Base-by-base conservation (phyloP, 2,888 invertebrate species). In the Coleophora deauratella region DNA sequence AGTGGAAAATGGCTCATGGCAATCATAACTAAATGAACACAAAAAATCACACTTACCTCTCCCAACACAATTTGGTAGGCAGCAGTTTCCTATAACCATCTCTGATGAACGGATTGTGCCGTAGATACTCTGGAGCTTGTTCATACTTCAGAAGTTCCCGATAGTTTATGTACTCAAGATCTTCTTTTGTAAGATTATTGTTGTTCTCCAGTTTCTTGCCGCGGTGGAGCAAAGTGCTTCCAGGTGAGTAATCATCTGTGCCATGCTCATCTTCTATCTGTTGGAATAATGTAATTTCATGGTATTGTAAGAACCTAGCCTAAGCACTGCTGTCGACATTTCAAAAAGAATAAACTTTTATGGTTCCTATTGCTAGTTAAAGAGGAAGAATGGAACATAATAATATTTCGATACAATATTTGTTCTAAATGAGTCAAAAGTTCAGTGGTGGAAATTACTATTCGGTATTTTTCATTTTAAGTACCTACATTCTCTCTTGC, bases 31-130 rank as follows among this genome's bases (percentile, higher is more conserved):
- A 21, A 21, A 21, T 21, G 21, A 21, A 21, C 21, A 4, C 3
- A 21, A 4, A 28, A 31, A 43, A 47, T 38, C 21, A 50, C 35
- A 38, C 55, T 62, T 70, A 95, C 95, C 95, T 97, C 86, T 95
- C 94, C 71, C 96, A 82, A 66, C 96, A 96, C 55, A 95, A 82
- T 68, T 89, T 90, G n/a, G 93, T 92, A 6, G 93, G 91, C 40
- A 97, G 86, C 52, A 92, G 89, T 57, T 93, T 93, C 60, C 97
- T 88, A 71, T 97, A 97, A 9, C 97, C 97, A 52, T 90, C 88
- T 46, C 91, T 87, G 52, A 97, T 96, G 66, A 87, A 97, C 3
- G 93, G 93, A 78, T 97, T 97, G 61, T 94, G 94, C 71, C 93
- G 91, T 43, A 97, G 86, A 75, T 94, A 95, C 43, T 88, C 88